Evolutionary conservation across 1,140 invertebrate species (phyloP).

Genomic region (Cydia amplana): DNA sequence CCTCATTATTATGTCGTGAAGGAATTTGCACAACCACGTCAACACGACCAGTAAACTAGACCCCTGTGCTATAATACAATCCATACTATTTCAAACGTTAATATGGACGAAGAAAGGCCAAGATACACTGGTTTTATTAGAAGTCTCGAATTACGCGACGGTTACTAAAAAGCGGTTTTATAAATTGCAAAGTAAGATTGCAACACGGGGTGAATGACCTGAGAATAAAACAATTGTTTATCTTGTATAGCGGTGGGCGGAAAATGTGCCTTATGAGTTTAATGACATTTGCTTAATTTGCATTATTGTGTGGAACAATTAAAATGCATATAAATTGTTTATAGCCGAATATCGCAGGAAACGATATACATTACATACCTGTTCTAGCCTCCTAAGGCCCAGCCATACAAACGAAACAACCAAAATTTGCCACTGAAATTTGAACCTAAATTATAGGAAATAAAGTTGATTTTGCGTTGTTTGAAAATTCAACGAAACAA

Average conservation of each 20-base stretch:
- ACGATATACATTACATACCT: no score
- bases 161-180: slow-evolving; percentile 3
- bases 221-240: slow-evolving; percentile 28
- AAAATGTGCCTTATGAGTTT: slow-evolving; percentile 22
- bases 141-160: slow-evolving; percentile 16
- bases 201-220: slow-evolving; percentile 15
- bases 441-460: no score
- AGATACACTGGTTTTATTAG: slow-evolving; percentile 23
- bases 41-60: not conserved
- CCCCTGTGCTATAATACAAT: not conserved
- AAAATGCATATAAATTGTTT: no score
- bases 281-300: not conserved
- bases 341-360: no score
- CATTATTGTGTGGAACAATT: no score
- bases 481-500: no score
- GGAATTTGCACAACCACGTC: slow-evolving; percentile 26
- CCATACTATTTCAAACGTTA: not conserved
- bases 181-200: slow-evolving; percentile 26
- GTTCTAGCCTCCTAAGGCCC: no score
- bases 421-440: no score
- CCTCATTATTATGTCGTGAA: slow-evolving; percentile 29
- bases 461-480: no score
- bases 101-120: no score
- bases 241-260: not conserved
- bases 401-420: no score